Conservation (phyloP, 1,140 invertebrate genomes). For the Drosophila albomicans region DNA sequence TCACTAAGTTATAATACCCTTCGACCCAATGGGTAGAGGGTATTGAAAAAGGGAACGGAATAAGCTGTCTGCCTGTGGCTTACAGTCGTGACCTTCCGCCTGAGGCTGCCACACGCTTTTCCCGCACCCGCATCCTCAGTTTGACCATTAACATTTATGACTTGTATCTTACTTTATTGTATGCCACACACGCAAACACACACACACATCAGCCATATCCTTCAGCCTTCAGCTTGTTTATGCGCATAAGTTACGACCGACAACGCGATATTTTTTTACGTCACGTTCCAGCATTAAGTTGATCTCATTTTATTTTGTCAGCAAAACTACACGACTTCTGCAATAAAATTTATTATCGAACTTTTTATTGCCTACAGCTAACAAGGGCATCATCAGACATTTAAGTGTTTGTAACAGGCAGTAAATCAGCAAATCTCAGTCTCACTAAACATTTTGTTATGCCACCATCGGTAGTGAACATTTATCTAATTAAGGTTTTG, state of each 20-base stretch:
- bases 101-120: background rate
- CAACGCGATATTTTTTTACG: background rate
- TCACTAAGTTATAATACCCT: no score
- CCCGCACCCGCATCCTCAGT: background rate
- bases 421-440: no score
- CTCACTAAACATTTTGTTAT: no score
- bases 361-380: no score
- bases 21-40: no score
- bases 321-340: no score
- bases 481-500: no score
- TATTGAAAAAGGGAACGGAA: constrained; percentile 31
- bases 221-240: background rate
- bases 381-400: no score
- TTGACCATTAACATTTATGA: constrained; percentile 30
- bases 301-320: background rate
- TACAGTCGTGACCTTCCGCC: constrained; percentile 3
- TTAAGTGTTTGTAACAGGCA: no score
- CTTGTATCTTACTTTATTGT: constrained; percentile 1
- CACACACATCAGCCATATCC: no score
- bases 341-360: no score
- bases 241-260: constrained; percentile 1
- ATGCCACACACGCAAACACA: background rate
- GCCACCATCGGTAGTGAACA: no score
- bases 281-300: background rate
- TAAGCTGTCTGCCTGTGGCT: constrained; percentile 11